Base-by-base conservation (phyloP, 2,113 vertebrate genomes). In the Nothoprocta perdicaria region DNA sequence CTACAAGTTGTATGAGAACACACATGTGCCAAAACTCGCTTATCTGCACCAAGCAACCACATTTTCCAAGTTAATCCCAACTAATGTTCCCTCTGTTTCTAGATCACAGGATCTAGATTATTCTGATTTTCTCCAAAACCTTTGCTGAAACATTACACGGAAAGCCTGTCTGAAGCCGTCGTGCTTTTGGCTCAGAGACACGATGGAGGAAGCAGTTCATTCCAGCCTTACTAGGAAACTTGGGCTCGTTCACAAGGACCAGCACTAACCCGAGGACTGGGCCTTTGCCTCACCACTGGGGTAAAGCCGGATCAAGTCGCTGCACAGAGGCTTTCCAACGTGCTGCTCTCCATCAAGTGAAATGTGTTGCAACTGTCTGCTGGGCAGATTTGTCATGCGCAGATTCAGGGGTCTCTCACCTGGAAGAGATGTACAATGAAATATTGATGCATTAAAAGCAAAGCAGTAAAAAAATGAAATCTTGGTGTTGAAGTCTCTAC, bases 361-460 rank as follows among this genome's bases (percentile, higher is more conserved):
- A 93, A 98, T 96, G 90, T 98, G 98, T 92, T 97, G 97, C 81
- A 97, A 69, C 52, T 97, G 98, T 90, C 98, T 97, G 35, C 95
- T 97, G 9, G 97, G 97, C 88, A 97, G 97, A 65, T 93, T 98
- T 26, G 98, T 96, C 87, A 99, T 97, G 7, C 98, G 97, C 81
- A 99, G 96, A 96, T 99, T 99, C 95, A 99, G 95, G 2, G 99
- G 98, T 53, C 98, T 98, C 48, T 99, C 98, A 85, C 98, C 99
- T 99, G 89, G 7, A 95, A 76, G n/a, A 63, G 11, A 62, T 79
- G 66, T 65, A 81, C 58, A 87, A n/a, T 1, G 19, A 85, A 41
- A 90, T 2, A 23, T 1, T 1, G 14, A 80, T 17, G n/a, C 8
- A 10, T 89, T 75, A 58, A 33, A 69, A 78, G 26, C n/a, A 89